These are phyloP conservation scores for Ceratotherium simum DNA, from an alignment of 2,113 vertebrate species.

Conservation along the genomic window DNA sequence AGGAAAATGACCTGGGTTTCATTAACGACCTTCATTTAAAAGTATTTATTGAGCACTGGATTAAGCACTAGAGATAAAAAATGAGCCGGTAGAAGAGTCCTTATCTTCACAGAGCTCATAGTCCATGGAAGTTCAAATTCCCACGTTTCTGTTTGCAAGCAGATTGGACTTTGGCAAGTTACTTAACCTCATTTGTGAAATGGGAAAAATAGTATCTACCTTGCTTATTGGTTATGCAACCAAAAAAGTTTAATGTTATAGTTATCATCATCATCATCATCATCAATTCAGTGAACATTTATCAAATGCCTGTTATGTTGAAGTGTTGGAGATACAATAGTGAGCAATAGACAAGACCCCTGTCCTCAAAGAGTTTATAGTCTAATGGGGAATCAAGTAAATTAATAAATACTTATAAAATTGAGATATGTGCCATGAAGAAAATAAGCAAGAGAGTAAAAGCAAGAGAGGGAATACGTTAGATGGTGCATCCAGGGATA, in stretches of 20 bases:
- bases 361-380: not conserved
- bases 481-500: not conserved
- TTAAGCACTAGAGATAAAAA: not conserved
- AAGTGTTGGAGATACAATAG: not conserved
- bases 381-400: not conserved
- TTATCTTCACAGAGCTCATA: not conserved
- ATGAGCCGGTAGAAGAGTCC: not conserved
- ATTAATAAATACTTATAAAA: not conserved
- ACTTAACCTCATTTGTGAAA: not conserved
- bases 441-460: not conserved
- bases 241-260: not conserved
- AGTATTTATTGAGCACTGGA: slow-evolving; percentile 7
- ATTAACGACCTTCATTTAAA: slow-evolving; percentile 48
- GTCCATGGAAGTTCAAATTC: not conserved
- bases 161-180: not conserved
- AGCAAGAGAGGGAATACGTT: not conserved
- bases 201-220: not conserved
- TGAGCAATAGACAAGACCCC: not conserved
- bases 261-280: not conserved
- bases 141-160: not conserved
- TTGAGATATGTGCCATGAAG: not conserved
- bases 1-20: not conserved
- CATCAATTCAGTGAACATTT: not conserved
- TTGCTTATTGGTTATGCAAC: not conserved
- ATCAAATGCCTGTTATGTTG: not conserved